Base-by-base conservation (phyloP, 2,888 invertebrate genomes). In the Tethea ocularis region DNA sequence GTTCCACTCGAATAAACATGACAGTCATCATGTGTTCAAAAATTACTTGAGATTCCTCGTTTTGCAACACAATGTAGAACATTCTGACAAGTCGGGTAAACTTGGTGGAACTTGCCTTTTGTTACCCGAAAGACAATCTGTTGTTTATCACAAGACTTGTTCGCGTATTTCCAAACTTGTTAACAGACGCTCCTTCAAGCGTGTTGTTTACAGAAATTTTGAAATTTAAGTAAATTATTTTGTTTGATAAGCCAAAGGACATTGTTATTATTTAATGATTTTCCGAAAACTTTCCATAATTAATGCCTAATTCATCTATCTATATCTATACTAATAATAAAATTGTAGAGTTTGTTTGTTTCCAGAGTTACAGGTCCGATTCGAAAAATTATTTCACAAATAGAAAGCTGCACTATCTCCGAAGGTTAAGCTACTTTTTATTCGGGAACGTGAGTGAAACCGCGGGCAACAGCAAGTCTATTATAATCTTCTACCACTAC, bases 151-250 rank as follows among this genome's bases (percentile, higher is more conserved):
- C 57, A 46, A n/a, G 20, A 36, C 61, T 62, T 72, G 72, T 74
- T 69, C 68, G 70, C 67, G 64, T 63, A 63, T 74, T 72, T 71
- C 70, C 65, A 69, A 64, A 70, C 62, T 74, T 70, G 63, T 57
- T 56, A 67, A 68, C 64, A 70, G 64, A 67, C 67, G 62, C 68
- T 67, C 71, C 69, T 63, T 36, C 20, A 41, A 22, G 57, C 60
- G 52, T 63, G 41, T 56, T 46, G 46, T 46, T 46, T 46, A 46
- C 46, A 15, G 46, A 46, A 20, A 46, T 46, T 46, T 46, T 46
- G 20, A 46, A 20, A 46, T 46, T 46, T 2, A 46, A 17, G 10
- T 10, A 46, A 46, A 46, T 46, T 46, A 20, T 46, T 46, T 20
- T 20, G 46, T 46, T 10, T n/a, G 46, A 46, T 10, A 46, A 46